Percentiles rank a stretch among this genome's conserved stretches.
Conservation (phyloP, 2,888 invertebrate genomes). For the Phrixothrix hirtus region DNA sequence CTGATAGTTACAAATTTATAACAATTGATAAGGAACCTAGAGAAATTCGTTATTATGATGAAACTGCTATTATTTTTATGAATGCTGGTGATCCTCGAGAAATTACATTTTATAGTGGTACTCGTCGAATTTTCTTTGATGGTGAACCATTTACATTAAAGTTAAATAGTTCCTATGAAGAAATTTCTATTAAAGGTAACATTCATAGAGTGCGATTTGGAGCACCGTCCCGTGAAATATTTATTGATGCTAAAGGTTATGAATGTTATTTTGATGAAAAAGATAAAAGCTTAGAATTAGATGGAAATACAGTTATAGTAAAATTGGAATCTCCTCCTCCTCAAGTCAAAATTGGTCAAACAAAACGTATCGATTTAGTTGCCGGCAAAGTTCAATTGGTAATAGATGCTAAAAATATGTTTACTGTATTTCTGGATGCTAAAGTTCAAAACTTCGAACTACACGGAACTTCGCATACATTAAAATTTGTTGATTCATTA, state of each 20-base stretch:
- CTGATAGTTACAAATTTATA: conserved; percentile 77
- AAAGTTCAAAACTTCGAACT: conserved; percentile 80
- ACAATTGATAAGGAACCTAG: conserved; percentile 79
- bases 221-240: conserved; percentile 88
- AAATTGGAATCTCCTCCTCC: conserved; percentile 91
- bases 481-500: conserved; percentile 80
- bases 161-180: conserved; percentile 72
- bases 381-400: conserved; percentile 84
- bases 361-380: conserved; percentile 77
- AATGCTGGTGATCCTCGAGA: conserved; percentile 85
- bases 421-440: conserved; percentile 81
- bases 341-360: conserved; percentile 86
- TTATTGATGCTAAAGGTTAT: conserved; percentile 85
- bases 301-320: conserved; percentile 75
- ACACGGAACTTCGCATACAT: conserved; percentile 70
- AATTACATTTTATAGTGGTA: conserved; percentile 82
- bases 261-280: conserved; percentile 93
- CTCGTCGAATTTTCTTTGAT: conserved; percentile 73
- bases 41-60: conserved; percentile 85
- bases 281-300: conserved; percentile 78
- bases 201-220: conserved; percentile 83
- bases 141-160: conserved; percentile 67
- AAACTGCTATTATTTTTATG: conserved; percentile 82
- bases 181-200: conserved; percentile 73
- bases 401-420: conserved; percentile 77